Evolutionary conservation across 2,113 vertebrate species (phyloP).

Genomic region (Collichthys lucidus): DNA sequence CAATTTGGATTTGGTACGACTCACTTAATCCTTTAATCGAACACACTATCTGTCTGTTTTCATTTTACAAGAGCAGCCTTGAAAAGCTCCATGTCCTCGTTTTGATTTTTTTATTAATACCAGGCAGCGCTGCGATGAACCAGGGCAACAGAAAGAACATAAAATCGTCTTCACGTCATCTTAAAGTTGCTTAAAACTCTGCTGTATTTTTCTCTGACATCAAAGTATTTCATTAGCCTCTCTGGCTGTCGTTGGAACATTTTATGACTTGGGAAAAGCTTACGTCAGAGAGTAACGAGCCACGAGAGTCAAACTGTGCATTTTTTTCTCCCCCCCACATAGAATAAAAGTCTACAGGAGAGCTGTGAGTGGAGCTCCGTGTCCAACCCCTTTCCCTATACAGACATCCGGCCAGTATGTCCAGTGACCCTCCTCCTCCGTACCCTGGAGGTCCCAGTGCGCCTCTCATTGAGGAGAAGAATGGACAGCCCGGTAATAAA

Average conservation of each 20-base stretch:
- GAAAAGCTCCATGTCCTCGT: neutral
- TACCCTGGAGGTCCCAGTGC: constrained; percentile 95
- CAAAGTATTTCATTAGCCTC: constrained; percentile 33
- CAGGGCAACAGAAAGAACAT: neutral
- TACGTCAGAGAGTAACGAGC: constrained; percentile 42
- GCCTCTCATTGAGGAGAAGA: constrained; percentile 92
- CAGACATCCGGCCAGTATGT: constrained; percentile 85
- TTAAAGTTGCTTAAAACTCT: neutral
- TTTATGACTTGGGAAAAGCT: constrained; percentile 3
- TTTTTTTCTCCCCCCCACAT: neutral
- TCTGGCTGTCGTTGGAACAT: constrained; percentile 28
- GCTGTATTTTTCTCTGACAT: neutral
- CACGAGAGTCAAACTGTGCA: constrained; percentile 17
- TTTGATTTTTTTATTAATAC: neutral
- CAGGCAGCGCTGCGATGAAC: neutral
- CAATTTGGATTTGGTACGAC: no score
- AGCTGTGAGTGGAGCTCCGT: constrained; percentile 46
- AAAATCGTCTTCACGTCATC: neutral
- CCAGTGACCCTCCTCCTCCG: constrained; percentile 94
- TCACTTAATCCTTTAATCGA: no score
- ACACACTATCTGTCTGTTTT: no score
- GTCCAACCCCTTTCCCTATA: constrained; percentile 39
- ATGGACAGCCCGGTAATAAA: constrained; percentile 88
- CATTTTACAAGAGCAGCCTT: neutral
- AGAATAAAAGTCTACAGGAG: constrained; percentile 29